Evolutionary conservation across 1,140 invertebrate genomes (phyloP).

Genomic region (Camponotus vicinus): DNA sequence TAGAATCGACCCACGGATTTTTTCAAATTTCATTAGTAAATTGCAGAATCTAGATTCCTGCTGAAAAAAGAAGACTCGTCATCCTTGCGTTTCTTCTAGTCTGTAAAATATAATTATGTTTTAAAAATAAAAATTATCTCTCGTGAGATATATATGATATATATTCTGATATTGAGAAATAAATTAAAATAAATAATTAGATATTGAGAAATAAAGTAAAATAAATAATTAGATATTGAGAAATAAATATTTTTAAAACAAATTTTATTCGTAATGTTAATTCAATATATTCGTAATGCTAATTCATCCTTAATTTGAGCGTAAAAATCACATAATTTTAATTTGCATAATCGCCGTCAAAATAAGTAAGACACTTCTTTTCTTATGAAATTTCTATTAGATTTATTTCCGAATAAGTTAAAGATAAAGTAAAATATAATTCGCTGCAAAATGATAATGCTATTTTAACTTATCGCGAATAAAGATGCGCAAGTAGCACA

Average conservation of each 20-base stretch:
- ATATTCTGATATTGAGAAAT: neutral
- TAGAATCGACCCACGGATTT: neutral
- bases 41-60: neutral
- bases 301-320: neutral
- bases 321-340: neutral
- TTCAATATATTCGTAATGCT: neutral
- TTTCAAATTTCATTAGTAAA: neutral
- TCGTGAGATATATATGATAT: neutral
- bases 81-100: neutral
- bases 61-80: neutral
- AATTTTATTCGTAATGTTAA: no score
- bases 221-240: neutral
- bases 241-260: no score
- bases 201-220: neutral
- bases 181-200: neutral
- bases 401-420: slow-evolving; percentile 20
- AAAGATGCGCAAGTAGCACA: neutral
- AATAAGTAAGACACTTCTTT: slow-evolving; percentile 5
- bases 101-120: neutral
- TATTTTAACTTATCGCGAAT: neutral
- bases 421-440: no score
- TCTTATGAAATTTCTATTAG: neutral
- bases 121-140: neutral
- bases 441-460: neutral
- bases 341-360: neutral